phyloP scores from a whole-genome alignment of 2,888 invertebrate genomes.

The Papilio elwesi region DNA sequence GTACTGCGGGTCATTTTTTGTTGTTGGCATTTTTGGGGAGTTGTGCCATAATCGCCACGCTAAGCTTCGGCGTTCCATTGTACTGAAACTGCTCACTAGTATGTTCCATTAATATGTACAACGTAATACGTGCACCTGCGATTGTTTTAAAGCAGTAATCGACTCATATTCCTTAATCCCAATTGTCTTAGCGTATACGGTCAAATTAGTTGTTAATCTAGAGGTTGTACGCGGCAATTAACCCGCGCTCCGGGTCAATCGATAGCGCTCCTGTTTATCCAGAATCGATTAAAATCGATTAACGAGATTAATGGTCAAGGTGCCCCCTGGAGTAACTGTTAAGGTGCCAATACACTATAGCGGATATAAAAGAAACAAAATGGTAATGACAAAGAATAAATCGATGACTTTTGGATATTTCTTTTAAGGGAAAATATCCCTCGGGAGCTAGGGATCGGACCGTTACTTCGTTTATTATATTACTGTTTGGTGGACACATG shows the following conservation, averaged over 20 bases:
- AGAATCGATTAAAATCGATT: conserved; percentile 47
- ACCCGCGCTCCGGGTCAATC: conserved; percentile 41
- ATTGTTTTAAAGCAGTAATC: neutral
- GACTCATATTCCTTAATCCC: neutral
- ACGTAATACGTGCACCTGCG: neutral
- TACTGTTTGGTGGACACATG: too few relatives aligned
- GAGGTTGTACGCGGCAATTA: conserved; percentile 42
- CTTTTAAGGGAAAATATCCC: neutral
- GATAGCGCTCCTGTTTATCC: conserved; percentile 50
- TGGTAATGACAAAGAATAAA: neutral
- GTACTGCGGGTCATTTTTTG: too few relatives aligned
- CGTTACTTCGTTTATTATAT: too few relatives aligned
- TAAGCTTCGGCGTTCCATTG: too few relatives aligned
- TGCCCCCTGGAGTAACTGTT: conserved; percentile 25
- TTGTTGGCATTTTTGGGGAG: too few relatives aligned
- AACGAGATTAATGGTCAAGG: conserved; percentile 49
- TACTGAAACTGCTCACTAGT: too few relatives aligned
- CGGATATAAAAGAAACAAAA: conserved; percentile 19
- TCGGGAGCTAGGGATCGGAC: too few relatives aligned
- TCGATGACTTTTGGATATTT: neutral
- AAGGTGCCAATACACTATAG: conserved; percentile 16
- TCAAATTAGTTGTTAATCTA: conserved; percentile 16
- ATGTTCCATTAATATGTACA: too few relatives aligned
- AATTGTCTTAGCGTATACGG: conserved; percentile 2
- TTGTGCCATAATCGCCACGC: too few relatives aligned